phyloP scores from a whole-genome alignment of 2,888 invertebrate genomes.

The Dysmachus trigonus region DNA sequence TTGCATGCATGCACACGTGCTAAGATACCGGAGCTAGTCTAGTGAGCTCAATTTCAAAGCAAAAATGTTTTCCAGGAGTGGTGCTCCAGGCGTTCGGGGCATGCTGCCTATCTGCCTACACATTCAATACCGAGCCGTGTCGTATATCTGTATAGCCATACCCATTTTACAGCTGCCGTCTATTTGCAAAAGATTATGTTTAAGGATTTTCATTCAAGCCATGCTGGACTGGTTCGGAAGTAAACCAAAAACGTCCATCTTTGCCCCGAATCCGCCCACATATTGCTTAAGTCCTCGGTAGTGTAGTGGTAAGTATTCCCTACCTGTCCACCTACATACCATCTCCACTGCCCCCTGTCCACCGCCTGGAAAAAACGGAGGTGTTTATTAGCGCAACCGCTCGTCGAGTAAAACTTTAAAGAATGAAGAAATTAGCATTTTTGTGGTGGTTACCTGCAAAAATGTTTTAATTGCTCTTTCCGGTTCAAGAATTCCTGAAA shows the following conservation, averaged over 20 bases:
- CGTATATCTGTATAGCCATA: not conserved
- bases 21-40: not conserved
- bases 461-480: not conserved
- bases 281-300: not conserved
- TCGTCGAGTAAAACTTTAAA: not conserved
- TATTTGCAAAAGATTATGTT: not conserved
- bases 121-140: not conserved
- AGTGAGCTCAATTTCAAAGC: not conserved
- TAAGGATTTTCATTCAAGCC: not conserved
- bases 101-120: not conserved
- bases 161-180: not conserved
- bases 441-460: not conserved
- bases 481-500: not conserved
- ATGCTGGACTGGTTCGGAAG: not conserved
- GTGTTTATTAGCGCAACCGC: not conserved
- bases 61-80: not conserved
- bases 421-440: constrained; percentile 8
- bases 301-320: not conserved
- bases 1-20: not conserved
- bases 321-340: not conserved
- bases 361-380: not conserved
- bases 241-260: not conserved
- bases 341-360: not conserved
- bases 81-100: not conserved
- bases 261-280: not conserved